phyloP scores from a whole-genome alignment of 2,888 invertebrate genomes.

The Lasioglossum malachurum region DNA sequence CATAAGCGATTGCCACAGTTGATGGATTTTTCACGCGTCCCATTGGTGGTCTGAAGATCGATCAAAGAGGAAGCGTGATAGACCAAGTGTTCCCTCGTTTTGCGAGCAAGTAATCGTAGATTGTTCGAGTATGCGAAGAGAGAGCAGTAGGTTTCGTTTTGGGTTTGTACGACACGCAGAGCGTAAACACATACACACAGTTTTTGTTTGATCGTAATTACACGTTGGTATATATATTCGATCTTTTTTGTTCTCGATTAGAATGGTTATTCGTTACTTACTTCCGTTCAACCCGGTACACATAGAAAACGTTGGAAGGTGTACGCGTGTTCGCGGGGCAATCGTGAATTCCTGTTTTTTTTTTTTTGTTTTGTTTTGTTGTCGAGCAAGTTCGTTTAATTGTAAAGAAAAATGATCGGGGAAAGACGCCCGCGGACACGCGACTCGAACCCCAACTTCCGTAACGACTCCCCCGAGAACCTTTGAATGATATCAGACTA shows the following conservation, averaged over 20 bases:
- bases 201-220: conserved; percentile 17
- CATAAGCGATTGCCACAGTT: background rate
- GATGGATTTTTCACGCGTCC: background rate
- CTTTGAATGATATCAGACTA: conserved; percentile 52
- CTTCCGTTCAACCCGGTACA: conserved; percentile 3
- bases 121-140: conserved; percentile 31
- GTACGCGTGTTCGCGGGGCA: background rate
- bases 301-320: background rate
- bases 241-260: conserved; percentile 33
- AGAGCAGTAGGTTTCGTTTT: conserved; percentile 26
- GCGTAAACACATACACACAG: background rate
- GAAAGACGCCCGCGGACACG: background rate
- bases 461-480: conserved; percentile 36
- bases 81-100: background rate
- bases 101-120: conserved; percentile 31
- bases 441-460: conserved; percentile 20
- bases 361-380: too few relatives aligned
- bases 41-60: background rate
- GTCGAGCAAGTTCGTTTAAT: background rate
- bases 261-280: conserved; percentile 32
- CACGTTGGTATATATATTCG: conserved; percentile 21
- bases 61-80: background rate
- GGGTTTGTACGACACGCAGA: conserved; percentile 17
- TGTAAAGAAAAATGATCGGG: background rate
- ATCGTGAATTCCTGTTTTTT: background rate